Evolutionary conservation across 2,113 vertebrate species (phyloP).

Genomic region (Rutilus rutilus): DNA sequence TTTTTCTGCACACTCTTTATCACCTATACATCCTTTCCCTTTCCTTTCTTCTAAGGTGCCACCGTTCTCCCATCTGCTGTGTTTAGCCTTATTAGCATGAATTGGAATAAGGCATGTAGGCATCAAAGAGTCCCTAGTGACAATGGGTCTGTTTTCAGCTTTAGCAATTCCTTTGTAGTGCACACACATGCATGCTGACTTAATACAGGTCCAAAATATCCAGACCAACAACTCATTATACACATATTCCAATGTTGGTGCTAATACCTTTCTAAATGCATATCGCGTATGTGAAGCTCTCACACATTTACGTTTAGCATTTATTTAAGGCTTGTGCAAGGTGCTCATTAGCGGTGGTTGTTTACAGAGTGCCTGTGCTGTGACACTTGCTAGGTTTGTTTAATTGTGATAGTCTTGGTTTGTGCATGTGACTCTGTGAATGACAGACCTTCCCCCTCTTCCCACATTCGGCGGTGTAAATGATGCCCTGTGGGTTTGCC

Average conservation of each 20-base stretch:
- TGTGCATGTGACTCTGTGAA: slow-evolving; percentile 30
- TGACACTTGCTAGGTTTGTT: background rate
- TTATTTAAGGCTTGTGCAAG: background rate
- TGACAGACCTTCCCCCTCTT: background rate
- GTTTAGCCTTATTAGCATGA: slow-evolving; percentile 67
- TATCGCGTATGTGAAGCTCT: background rate
- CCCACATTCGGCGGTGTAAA: slow-evolving; percentile 30
- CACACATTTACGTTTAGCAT: background rate
- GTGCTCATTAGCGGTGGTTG: slow-evolving; percentile 14
- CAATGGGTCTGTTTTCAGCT: slow-evolving; percentile 15
- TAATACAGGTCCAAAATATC: slow-evolving; percentile 8
- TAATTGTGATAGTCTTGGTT: slow-evolving; percentile 27
- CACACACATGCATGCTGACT: background rate
- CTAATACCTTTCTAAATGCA: background rate
- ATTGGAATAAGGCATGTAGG: slow-evolving; percentile 51
- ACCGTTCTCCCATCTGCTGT: slow-evolving; percentile 69
- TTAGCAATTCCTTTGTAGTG: slow-evolving; percentile 25
- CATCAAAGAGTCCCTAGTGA: slow-evolving; percentile 49
- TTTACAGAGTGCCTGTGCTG: background rate
- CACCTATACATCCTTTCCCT: slow-evolving; percentile 38
- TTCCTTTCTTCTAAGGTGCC: slow-evolving; percentile 57
- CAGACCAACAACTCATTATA: slow-evolving; percentile 11
- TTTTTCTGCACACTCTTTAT: slow-evolving; percentile 34
- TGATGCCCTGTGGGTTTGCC: slow-evolving; percentile 51
- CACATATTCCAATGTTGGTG: background rate